A percentile compares a stretch with the other conserved stretches of the same genome.
These are phyloP conservation scores for Drosophila neotestacea DNA, from an alignment of 2,888 invertebrate genomes.

Conservation along the genomic window DNA sequence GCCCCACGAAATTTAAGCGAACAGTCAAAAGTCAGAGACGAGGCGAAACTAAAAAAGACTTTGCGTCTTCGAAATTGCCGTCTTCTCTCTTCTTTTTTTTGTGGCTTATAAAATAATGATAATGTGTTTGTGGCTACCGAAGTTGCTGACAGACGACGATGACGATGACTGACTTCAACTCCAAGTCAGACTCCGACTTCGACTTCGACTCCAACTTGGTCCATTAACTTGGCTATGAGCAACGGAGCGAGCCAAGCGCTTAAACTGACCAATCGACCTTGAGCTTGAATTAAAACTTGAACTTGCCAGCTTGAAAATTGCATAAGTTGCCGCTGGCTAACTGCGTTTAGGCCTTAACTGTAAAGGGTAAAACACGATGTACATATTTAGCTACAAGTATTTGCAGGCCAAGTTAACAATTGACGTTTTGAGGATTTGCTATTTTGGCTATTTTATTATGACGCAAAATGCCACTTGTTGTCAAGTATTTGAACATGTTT, in stretches of 20 bases:
- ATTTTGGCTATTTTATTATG: slow-evolving; percentile 56
- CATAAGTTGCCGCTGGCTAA: slow-evolving; percentile 50
- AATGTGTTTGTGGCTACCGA: slow-evolving; percentile 71
- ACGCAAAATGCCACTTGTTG: slow-evolving; percentile 74
- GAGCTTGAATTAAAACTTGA: slow-evolving; percentile 75
- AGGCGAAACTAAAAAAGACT: slow-evolving; percentile 1
- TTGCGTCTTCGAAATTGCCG: not conserved
- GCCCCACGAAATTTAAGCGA: slow-evolving; percentile 50
- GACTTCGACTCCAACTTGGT: slow-evolving; percentile 19
- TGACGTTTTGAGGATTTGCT: slow-evolving; percentile 21
- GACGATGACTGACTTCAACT: slow-evolving; percentile 24
- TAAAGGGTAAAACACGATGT: slow-evolving; percentile 27
- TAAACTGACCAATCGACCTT: slow-evolving; percentile 62
- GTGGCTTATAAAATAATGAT: slow-evolving; percentile 75
- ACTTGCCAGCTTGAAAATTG: slow-evolving; percentile 61
- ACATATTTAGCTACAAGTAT: slow-evolving; percentile 1
- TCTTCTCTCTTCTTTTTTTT: slow-evolving; percentile 31
- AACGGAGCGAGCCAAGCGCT: slow-evolving; percentile 7
- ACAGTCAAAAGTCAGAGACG: slow-evolving; percentile 10
- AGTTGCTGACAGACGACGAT: slow-evolving; percentile 50
- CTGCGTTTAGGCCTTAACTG: slow-evolving; percentile 30
- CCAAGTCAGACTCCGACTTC: slow-evolving; percentile 9
- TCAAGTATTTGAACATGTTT: slow-evolving; percentile 57
- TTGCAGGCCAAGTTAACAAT: slow-evolving; percentile 26
- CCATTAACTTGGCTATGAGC: slow-evolving; percentile 47